Evolutionary conservation across 2,797 vertebrate species (phyloP), one percentile per base, ranked within the genome.

Genomic region (Falco columbarius): DNA sequence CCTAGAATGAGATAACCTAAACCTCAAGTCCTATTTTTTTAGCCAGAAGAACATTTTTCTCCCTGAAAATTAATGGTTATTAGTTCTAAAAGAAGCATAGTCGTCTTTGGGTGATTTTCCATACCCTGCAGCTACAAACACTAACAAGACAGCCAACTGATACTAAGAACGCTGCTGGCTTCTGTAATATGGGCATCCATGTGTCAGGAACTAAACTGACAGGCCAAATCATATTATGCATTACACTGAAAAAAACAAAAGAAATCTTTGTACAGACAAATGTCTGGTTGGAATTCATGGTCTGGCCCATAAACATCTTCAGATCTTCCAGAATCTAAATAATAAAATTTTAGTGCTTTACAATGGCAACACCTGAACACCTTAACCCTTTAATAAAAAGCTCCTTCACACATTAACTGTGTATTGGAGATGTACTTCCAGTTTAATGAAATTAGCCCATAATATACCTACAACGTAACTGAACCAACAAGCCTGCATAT

Each of bases 301-400:
- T 65, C 86, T 77, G 55, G 51, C 79, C 81, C 6, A 3, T 81
- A 94, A 96, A 68, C 55, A 52, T 46, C 87, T 83, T 32, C 30
- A 93, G 92, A 93, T 14, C 58, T 89, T 34, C n/a, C 36, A 40
- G 29, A 94, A 55, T 47, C 56, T 87, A 94, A 95, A 80, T 19
- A 89, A 92, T 52, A 52, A 67, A 40, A 73, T n/a, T 82, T 77
- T 13, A 92, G 81, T 90, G 88, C 67, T 96, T 94, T 32, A 12
- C 89, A 92, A 55, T 83, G 71, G 58, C 89, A 95, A 65, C 80
- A 92, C 49, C 55, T 87, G 95, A 95, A 65, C 80, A 92, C 49
- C 55, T 87, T 95, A 88, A 96, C 93, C 88, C 92, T 87, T 97
- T 81, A 26, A 91, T 95, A 81, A 93, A 96, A 96, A 98, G 30